Evolutionary conservation across 1,140 invertebrate genomes (phyloP), one percentile per base, ranked within the genome.

Genomic region (Drosophila tsacasi): DNA sequence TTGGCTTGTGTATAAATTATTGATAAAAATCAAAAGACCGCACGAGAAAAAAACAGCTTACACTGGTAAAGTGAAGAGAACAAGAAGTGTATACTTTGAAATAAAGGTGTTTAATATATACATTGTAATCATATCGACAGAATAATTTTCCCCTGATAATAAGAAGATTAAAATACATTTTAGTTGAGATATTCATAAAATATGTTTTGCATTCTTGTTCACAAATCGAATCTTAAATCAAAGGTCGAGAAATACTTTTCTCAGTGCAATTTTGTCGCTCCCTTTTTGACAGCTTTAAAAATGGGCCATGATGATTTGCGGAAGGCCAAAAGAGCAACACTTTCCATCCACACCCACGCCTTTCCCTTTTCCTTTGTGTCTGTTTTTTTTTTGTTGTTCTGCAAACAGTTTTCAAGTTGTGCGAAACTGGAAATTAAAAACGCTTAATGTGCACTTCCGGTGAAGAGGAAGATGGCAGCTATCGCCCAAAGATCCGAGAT

Each of bases 381-480:
- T 39, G 27, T 35, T 35, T 40, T 63, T 25, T 57, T 23, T 35
- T 39, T 39, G 1, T 25, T 25, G 35, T 39, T 57, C 54, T 35
- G 66, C 59, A 76, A 84, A 81, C 79, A 87, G 47, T 76, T 82
- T 82, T 65, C 63, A 83, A 86, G 80, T 87, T 86, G 76, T 73
- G 79, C 79, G 52, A 86, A 87, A 65, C 76, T 87, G 74, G 69
- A 87, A 87, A 87, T 87, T 87, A 87, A 87, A 89, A 89, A 89
- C 85, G 78, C 77, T 90, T 87, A 84, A 90, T 84, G 79, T 90
- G 85, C 81, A 84, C 84, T 89, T 89, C 84, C 84, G 85, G 81
- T 76, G 83, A 61, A 65, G 72, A 74, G 35, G 62, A 21, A 44
- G 46, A 62, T 46, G 52, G 21, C 35, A 52, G 49, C 21, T 37